Conservation (phyloP, 1,140 invertebrate genomes). For the Asobara japonica region DNA sequence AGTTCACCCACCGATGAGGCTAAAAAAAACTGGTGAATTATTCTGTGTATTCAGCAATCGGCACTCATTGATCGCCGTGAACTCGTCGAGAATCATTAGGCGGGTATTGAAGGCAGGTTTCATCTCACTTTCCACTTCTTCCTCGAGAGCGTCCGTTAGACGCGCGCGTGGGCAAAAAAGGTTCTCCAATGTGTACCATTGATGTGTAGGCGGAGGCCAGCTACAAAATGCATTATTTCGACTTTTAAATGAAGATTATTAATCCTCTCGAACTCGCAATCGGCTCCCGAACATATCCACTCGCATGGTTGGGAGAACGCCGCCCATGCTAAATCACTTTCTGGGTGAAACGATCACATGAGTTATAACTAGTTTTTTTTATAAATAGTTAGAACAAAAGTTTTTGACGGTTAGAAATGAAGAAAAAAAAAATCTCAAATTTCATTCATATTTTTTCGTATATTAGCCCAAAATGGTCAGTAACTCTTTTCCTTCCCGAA, state of each 20-base stretch:
- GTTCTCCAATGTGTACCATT: not conserved
- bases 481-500: too few species aligned
- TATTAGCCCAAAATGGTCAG: too few species aligned
- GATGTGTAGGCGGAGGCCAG: not conserved
- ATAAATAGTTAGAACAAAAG: too few species aligned
- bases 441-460: too few species aligned
- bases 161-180: not conserved
- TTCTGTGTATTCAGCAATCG: not conserved
- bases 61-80: not conserved
- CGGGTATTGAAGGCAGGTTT: not conserved
- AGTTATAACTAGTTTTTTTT: too few species aligned
- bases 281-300: too few species aligned
- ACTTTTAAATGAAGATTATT: not conserved
- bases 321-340: too few species aligned
- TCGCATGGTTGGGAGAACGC: too few species aligned
- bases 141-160: not conserved
- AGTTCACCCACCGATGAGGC: not conserved
- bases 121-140: not conserved
- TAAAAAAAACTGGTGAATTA: not conserved
- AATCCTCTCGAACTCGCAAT: too few species aligned
- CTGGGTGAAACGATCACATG: too few species aligned
- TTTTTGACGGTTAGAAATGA: too few species aligned
- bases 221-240: not conserved
- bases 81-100: constrained; percentile 1
- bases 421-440: too few species aligned